Percentiles rank a stretch among this genome's conserved stretches.
phyloP scores from a whole-genome alignment of 2,888 invertebrate genomes.

The Yponomeuta malinellus region DNA sequence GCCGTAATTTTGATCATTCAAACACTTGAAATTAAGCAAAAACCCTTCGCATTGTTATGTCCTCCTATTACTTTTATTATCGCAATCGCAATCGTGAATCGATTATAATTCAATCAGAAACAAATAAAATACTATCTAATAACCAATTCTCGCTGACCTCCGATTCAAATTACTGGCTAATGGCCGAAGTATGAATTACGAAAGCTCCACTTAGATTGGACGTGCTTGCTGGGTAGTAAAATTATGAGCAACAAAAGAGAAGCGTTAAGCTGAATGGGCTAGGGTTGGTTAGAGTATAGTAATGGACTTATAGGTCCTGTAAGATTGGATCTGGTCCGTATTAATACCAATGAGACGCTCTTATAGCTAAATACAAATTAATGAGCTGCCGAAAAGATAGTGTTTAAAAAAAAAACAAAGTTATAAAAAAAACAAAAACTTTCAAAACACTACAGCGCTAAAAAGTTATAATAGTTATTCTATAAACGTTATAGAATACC shows the following conservation, averaged over 20 bases:
- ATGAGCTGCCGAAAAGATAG: no score
- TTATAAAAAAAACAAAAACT: no score
- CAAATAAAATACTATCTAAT: conserved; percentile 55
- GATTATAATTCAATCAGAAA: conserved; percentile 64
- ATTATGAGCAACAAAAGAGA: conserved; percentile 39
- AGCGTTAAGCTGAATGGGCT: conserved; percentile 61
- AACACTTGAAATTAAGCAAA: no score
- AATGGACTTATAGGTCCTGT: background rate
- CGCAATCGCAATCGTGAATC: conserved; percentile 28
- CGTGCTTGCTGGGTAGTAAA: conserved; percentile 31
- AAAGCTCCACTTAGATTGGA: conserved; percentile 39
- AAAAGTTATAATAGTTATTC: no score
- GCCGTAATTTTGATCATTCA: no score
- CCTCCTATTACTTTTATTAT: conserved; percentile 11
- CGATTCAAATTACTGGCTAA: background rate
- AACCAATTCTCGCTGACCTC: conserved; percentile 33
- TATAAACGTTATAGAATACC: no score
- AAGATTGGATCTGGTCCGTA: background rate
- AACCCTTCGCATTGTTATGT: background rate
- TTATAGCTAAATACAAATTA: no score
- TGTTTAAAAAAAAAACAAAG: no score
- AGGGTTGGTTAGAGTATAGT: conserved; percentile 25
- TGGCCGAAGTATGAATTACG: conserved; percentile 1
- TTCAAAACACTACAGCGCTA: no score
- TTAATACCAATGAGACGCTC: no score